These are phyloP conservation scores for Ephialtes manifestator DNA, from an alignment of 2,888 invertebrate genomes.

Conservation along the genomic window DNA sequence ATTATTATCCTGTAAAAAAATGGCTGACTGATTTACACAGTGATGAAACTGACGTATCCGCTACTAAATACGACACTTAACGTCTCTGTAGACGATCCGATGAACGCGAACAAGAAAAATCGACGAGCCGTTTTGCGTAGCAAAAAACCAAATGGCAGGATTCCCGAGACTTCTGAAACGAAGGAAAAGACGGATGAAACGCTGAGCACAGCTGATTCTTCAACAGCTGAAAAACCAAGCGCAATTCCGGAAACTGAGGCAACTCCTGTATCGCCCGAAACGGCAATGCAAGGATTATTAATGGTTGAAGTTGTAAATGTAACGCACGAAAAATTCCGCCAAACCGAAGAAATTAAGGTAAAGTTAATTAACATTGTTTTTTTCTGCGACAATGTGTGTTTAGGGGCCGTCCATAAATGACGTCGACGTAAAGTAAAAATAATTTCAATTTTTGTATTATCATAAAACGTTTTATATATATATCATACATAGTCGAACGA, in stretches of 20 bases:
- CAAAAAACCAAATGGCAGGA: conserved; percentile 76
- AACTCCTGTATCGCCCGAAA: conserved; percentile 45
- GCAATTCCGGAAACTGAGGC: conserved; percentile 66
- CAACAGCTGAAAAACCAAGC: conserved; percentile 53
- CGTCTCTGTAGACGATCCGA: conserved; percentile 93
- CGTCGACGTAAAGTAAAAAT: too few relatives aligned
- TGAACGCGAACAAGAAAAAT: conserved; percentile 86
- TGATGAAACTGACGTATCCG: conserved; percentile 94
- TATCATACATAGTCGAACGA: too few relatives aligned
- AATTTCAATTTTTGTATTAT: too few relatives aligned
- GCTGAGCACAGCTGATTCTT: conserved; percentile 59
- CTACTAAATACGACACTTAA: conserved; percentile 93
- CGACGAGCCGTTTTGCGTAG: conserved; percentile 78
- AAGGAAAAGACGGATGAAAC: conserved; percentile 71
- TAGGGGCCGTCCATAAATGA: too few relatives aligned
- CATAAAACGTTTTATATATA: too few relatives aligned
- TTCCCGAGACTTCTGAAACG: conserved; percentile 50
- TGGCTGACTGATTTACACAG: conserved; percentile 83
- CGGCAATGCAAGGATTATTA: conserved; percentile 88
- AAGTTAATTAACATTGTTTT: too few relatives aligned
- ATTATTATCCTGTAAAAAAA: background rate
- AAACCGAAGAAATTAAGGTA: conserved; percentile 97
- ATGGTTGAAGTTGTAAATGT: conserved; percentile 98
- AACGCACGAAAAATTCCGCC: conserved; percentile 94
- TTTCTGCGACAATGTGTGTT: too few relatives aligned